Conservation (phyloP, 2,113 vertebrate species). For the Corythoichthys intestinalis region DNA sequence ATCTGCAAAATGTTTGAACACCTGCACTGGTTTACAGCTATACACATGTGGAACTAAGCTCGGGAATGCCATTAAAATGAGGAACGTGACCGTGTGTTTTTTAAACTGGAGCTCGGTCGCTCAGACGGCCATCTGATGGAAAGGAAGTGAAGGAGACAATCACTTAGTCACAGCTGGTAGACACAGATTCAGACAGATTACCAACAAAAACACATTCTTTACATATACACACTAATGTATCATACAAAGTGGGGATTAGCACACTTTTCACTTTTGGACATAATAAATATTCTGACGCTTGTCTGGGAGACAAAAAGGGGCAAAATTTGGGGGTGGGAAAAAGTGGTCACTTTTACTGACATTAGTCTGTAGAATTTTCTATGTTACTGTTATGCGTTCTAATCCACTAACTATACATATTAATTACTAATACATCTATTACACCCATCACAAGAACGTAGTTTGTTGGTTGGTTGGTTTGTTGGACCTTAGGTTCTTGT, state of each 20-base stretch:
- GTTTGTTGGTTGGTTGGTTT: no score
- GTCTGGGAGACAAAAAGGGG: background rate
- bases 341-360: background rate
- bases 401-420: background rate
- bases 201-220: constrained; percentile 26
- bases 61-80: background rate
- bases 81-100: background rate
- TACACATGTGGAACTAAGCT: background rate
- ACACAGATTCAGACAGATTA: constrained; percentile 52
- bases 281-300: background rate
- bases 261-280: constrained; percentile 25
- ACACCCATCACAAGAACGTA: no score
- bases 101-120: constrained; percentile 10
- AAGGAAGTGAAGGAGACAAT: constrained; percentile 31
- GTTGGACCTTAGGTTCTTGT: no score
- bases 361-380: background rate
- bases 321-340: background rate
- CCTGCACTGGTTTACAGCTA: background rate
- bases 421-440: no score
- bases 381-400: background rate
- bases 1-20: constrained; percentile 24
- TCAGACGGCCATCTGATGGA: constrained; percentile 32
- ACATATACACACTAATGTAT: constrained; percentile 9
- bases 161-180: constrained; percentile 40
- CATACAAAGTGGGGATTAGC: constrained; percentile 20